Conservation (phyloP, 2,113 vertebrate species). For the Amphilophus citrinellus region DNA sequence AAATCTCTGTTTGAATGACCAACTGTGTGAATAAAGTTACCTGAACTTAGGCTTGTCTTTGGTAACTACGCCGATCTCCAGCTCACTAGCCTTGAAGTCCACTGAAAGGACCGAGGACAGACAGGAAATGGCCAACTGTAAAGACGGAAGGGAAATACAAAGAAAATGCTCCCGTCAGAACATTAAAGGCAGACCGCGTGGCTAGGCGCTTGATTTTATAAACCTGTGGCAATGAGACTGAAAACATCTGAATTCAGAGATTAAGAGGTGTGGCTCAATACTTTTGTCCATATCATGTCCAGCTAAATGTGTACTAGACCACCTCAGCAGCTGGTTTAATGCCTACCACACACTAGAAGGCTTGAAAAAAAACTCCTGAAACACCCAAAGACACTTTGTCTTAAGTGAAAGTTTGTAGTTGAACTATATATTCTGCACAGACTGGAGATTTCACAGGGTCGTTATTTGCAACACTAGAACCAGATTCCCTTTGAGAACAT, state of each 20-base stretch:
- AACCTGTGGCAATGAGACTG: neutral
- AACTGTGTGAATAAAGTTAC: constrained; percentile 50
- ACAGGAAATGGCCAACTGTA: constrained; percentile 81
- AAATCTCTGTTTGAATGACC: neutral
- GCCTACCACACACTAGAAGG: neutral
- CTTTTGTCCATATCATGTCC: neutral
- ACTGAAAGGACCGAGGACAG: constrained; percentile 78
- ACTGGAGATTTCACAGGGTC: neutral
- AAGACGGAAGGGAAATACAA: neutral
- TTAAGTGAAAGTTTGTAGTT: neutral
- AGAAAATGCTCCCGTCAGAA: neutral
- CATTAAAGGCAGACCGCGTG: neutral
- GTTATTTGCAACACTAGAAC: neutral
- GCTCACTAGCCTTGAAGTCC: constrained; percentile 82
- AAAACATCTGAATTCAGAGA: neutral
- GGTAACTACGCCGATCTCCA: constrained; percentile 83
- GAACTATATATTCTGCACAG: neutral
- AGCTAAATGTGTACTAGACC: neutral
- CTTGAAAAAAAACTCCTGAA: neutral
- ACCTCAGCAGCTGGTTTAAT: neutral
- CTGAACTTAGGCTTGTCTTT: constrained; percentile 82
- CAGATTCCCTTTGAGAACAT: neutral
- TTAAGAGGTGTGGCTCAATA: neutral
- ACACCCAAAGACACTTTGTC: fast-evolving
- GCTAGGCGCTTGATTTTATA: neutral